phyloP scores from a whole-genome alignment of 35 echinoderm and acorn worm genomes.

The Eucidaris tribuloides region DNA sequence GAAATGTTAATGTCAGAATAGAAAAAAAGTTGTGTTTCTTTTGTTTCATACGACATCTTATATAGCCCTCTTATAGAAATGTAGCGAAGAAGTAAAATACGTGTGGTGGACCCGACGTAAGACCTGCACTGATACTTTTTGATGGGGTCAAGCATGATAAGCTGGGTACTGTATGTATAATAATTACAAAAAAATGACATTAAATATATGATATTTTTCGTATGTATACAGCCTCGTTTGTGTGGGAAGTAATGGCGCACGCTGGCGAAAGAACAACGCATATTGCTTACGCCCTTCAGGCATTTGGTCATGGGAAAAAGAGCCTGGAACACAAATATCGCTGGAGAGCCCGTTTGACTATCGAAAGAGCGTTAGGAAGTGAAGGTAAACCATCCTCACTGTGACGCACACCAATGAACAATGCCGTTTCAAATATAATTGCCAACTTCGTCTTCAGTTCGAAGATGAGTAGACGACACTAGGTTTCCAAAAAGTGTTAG shows the following conservation, averaged over 20 bases:
- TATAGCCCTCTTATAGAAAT: too few species aligned
- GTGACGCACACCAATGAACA: not conserved
- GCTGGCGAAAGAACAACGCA: constrained; percentile 31
- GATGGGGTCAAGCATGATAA: too few species aligned
- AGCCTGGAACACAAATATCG: constrained; percentile 30
- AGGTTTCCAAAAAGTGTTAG: not conserved
- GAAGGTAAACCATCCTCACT: not conserved
- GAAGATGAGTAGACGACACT: constrained; percentile 17
- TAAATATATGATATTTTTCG: not conserved
- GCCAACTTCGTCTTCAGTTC: constrained; percentile 35
- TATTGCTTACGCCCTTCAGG: constrained; percentile 18
- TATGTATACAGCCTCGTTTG: not conserved
- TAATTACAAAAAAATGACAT: too few species aligned
- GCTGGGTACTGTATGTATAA: too few species aligned
- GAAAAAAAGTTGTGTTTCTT: too few species aligned
- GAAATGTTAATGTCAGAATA: too few species aligned
- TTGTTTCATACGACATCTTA: too few species aligned
- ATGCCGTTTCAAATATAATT: constrained; percentile 42
- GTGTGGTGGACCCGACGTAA: too few species aligned
- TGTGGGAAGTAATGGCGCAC: constrained; percentile 11
- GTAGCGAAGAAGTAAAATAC: too few species aligned
- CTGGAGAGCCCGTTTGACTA: constrained; percentile 8
- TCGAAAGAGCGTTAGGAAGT: not conserved
- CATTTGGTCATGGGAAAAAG: constrained; percentile 24
- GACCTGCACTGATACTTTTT: too few species aligned